phyloP scores from a whole-genome alignment of 2,888 invertebrate genomes.

The Sminthurinus aureus region DNA sequence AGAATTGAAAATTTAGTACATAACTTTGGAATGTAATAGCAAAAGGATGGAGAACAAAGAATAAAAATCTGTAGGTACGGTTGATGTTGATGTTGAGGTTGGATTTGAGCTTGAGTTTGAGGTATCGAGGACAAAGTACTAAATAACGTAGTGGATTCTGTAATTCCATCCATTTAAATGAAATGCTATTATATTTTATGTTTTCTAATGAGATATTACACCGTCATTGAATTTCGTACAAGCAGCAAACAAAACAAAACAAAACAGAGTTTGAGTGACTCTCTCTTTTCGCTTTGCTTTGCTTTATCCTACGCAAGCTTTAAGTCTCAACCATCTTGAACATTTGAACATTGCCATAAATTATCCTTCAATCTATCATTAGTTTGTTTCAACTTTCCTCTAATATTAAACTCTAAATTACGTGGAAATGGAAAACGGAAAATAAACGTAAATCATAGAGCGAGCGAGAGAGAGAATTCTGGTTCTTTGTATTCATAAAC shows the following conservation, averaged over 20 bases:
- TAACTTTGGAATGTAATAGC: too few species aligned
- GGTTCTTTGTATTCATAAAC: not conserved
- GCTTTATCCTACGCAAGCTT: too few species aligned
- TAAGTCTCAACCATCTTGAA: not conserved
- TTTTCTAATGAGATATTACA: conserved; percentile 11
- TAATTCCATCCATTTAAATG: not conserved
- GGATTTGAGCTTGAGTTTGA: not conserved
- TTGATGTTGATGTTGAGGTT: too few species aligned
- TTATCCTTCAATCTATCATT: conserved; percentile 38
- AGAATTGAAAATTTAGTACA: too few species aligned
- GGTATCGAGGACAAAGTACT: not conserved
- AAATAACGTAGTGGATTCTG: not conserved
- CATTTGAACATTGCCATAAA: not conserved
- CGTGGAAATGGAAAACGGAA: conserved; percentile 8
- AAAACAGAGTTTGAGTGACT: too few species aligned
- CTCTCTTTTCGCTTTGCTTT: too few species aligned
- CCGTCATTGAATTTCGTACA: conserved; percentile 14
- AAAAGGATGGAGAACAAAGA: too few species aligned
- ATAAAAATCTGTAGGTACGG: too few species aligned
- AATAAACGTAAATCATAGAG: not conserved
- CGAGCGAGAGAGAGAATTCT: not conserved
- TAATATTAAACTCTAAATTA: not conserved
- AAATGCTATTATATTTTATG: conserved; percentile 8
- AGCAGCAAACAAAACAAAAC: not conserved
- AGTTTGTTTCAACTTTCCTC: conserved; percentile 8